These are phyloP conservation scores for Chaenocephalus aceratus DNA, from an alignment of 2,113 vertebrate species.

Conservation along the genomic window DNA sequence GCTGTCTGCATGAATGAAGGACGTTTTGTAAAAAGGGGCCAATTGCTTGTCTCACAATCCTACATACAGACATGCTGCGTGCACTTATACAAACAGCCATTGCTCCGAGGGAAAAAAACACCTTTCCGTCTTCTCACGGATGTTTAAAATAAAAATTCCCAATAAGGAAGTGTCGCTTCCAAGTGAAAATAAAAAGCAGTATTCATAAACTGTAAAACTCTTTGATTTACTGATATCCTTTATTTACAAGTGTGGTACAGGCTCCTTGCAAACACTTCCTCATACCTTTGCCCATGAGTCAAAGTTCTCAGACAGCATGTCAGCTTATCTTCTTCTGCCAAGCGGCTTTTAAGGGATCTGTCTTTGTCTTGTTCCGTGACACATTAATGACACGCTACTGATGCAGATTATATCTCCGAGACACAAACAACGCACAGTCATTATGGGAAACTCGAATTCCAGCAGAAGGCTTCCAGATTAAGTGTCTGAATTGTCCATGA, in stretches of 20 bases:
- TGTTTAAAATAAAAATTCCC: slow-evolving; percentile 29
- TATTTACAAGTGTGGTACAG: slow-evolving; percentile 5
- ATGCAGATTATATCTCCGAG: not conserved
- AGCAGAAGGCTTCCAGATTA: slow-evolving; percentile 20
- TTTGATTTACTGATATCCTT: slow-evolving; percentile 33
- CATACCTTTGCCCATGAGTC: slow-evolving; percentile 77
- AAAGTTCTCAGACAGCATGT: slow-evolving; percentile 74
- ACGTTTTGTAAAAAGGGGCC: slow-evolving; percentile 74
- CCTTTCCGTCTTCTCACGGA: slow-evolving; percentile 48
- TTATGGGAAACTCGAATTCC: not conserved
- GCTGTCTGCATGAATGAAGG: slow-evolving; percentile 69
- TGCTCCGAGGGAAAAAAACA: slow-evolving; percentile 16
- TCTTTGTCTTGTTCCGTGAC: slow-evolving; percentile 37
- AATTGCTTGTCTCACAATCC: slow-evolving; percentile 64
- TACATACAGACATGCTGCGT: slow-evolving; percentile 35
- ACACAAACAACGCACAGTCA: slow-evolving; percentile 23
- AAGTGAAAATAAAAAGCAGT: not conserved
- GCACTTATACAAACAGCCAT: slow-evolving; percentile 8
- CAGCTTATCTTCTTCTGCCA: slow-evolving; percentile 49
- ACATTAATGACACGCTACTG: slow-evolving; percentile 36
- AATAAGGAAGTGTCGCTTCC: slow-evolving; percentile 47
- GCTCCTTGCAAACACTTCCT: slow-evolving; percentile 74
- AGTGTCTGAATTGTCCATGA: slow-evolving; percentile 13
- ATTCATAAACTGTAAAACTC: not conserved
- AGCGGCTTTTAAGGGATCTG: slow-evolving; percentile 13